Conservation (phyloP, 2,888 invertebrate genomes). For the Drosophila kuntzei region DNA sequence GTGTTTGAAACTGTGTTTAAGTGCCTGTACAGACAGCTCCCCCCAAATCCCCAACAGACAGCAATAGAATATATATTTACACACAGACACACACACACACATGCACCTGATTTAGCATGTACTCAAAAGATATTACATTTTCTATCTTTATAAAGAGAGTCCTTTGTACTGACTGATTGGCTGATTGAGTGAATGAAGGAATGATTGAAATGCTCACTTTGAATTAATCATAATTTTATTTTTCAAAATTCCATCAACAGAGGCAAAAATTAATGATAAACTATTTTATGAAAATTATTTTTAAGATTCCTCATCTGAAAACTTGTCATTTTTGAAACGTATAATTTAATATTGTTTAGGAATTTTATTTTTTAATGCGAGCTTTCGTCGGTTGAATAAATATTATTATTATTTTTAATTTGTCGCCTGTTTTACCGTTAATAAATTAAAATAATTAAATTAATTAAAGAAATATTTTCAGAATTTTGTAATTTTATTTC, state of each 20-base stretch:
- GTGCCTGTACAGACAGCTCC: constrained; percentile 54
- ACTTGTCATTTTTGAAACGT: too few species aligned
- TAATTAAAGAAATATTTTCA: too few species aligned
- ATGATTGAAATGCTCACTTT: not conserved
- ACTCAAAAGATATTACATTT: constrained; percentile 10
- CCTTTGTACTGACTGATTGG: not conserved
- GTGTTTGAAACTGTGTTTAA: constrained; percentile 59
- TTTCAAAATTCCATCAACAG: too few species aligned
- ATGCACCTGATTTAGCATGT: constrained; percentile 12
- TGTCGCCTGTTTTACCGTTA: not conserved
- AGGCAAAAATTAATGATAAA: too few species aligned
- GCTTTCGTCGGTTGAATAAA: too few species aligned
- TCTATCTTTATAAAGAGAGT: not conserved
- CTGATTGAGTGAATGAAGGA: not conserved
- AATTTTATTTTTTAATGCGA: too few species aligned
- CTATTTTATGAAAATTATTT: too few species aligned
- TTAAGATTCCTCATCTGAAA: too few species aligned
- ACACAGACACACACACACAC: constrained; percentile 4
- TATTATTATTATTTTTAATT: too few species aligned
- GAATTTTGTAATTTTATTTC: too few species aligned
- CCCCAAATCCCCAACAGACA: constrained; percentile 10
- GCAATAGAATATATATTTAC: constrained; percentile 29
- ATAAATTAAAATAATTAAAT: too few species aligned
- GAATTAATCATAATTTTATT: not conserved
- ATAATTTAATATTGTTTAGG: too few species aligned